Percentiles rank a stretch among this genome's conserved stretches.
These are phyloP conservation scores for Hydrozoanthus gracilis DNA, from an alignment of 92 coral and sea anemone genomes.

Conservation along the genomic window DNA sequence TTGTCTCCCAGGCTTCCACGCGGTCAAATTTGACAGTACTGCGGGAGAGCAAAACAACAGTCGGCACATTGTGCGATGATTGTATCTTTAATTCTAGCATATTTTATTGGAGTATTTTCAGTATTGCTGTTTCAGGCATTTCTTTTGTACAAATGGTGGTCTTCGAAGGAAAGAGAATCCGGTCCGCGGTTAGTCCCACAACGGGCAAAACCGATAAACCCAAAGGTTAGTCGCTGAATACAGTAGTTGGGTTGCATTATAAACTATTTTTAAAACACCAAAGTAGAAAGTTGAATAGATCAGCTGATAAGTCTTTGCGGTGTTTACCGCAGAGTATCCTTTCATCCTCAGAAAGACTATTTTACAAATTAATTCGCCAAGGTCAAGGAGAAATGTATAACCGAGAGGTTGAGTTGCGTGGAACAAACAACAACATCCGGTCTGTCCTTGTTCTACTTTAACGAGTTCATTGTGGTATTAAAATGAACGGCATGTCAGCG, in stretches of 20 bases:
- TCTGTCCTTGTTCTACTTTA: too few species aligned
- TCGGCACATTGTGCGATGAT: constrained; percentile 60
- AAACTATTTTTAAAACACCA: too few species aligned
- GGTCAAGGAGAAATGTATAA: too few species aligned
- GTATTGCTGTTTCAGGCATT: constrained; percentile 86
- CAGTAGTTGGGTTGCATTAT: neutral
- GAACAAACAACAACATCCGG: too few species aligned
- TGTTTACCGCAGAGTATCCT: too few species aligned
- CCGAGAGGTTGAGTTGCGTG: too few species aligned
- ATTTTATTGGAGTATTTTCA: constrained; percentile 89
- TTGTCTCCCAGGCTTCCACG: constrained; percentile 6
- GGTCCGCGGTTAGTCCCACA: constrained; percentile 74
- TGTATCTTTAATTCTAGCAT: constrained; percentile 82
- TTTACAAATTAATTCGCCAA: too few species aligned
- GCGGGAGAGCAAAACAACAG: neutral
- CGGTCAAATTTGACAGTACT: neutral
- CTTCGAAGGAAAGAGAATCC: constrained; percentile 69
- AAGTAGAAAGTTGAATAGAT: neutral
- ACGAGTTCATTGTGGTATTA: too few species aligned
- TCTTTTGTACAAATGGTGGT: constrained; percentile 98
- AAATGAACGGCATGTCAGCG: too few species aligned
- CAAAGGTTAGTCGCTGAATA: constrained; percentile 71
- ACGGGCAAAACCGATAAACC: constrained; percentile 79
- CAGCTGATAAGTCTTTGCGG: neutral
- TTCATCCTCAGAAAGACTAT: too few species aligned